phyloP scores from a whole-genome alignment of 2,888 invertebrate genomes.

The Imbricaverruca yamaguchii region DNA sequence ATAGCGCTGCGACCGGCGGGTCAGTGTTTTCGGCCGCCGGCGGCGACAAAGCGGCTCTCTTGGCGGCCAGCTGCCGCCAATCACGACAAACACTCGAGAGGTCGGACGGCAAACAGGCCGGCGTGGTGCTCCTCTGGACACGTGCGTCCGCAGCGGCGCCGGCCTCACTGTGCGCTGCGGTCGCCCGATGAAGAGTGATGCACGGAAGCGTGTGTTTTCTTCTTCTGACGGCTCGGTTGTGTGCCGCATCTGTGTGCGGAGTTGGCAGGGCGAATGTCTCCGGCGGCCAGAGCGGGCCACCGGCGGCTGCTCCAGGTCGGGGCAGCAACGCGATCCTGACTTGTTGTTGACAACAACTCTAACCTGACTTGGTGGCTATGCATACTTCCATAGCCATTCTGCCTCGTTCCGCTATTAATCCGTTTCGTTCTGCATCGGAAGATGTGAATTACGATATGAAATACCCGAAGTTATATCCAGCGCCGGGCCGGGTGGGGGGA shows the following conservation, averaged over 20 bases:
- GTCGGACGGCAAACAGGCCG: not conserved
- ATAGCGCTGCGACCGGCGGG: not conserved
- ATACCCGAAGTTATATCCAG: too few species aligned
- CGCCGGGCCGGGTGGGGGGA: too few species aligned
- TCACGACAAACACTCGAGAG: conserved; percentile 1
- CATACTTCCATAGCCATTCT: too few species aligned
- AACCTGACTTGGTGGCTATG: too few species aligned
- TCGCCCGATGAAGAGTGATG: not conserved
- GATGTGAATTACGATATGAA: too few species aligned
- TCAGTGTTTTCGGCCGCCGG: not conserved
- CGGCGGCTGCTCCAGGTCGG: too few species aligned
- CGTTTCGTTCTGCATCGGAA: too few species aligned
- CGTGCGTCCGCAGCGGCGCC: not conserved
- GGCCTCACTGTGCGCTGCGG: not conserved
- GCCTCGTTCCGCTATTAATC: too few species aligned
- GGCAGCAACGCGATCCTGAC: too few species aligned
- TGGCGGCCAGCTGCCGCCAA: not conserved
- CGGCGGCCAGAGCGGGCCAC: too few species aligned
- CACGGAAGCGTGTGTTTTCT: not conserved
- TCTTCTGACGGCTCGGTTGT: not conserved
- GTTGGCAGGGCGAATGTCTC: too few species aligned
- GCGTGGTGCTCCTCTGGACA: not conserved
- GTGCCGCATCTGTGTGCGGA: not conserved
- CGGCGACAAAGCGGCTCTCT: not conserved
- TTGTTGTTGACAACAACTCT: too few species aligned